Evolutionary conservation across 1,140 invertebrate genomes (phyloP).

Genomic region (Aphelenchoides avenae): DNA sequence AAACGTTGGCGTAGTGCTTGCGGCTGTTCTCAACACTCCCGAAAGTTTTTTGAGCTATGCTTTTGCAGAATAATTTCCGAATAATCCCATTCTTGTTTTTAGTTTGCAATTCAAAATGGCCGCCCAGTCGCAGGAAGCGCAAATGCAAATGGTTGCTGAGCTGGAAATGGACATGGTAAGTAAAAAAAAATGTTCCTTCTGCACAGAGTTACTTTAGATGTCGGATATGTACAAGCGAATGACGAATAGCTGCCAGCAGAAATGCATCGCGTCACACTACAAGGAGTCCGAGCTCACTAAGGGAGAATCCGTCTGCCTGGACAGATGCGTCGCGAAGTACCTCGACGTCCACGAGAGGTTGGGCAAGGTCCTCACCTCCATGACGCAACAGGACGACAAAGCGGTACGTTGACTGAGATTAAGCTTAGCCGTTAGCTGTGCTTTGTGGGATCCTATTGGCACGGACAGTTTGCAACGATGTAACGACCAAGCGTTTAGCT

Average conservation of each 20-base stretch:
- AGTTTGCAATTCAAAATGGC: neutral
- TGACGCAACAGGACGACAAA: constrained; percentile 49
- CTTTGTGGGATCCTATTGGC: too few species aligned
- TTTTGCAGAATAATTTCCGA: too few species aligned
- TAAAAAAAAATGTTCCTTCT: neutral
- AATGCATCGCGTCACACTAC: constrained; percentile 40
- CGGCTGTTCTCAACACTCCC: too few species aligned
- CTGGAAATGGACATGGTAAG: constrained; percentile 28
- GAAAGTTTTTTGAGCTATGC: too few species aligned
- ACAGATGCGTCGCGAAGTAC: constrained; percentile 47
- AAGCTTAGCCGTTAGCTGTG: too few species aligned
- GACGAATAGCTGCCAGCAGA: constrained; percentile 41
- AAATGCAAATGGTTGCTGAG: constrained; percentile 26
- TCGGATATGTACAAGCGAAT: constrained; percentile 38
- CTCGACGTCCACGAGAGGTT: constrained; percentile 43
- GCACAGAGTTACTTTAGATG: too few species aligned
- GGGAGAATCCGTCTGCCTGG: constrained; percentile 41
- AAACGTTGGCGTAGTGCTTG: too few species aligned
- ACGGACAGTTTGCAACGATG: too few species aligned
- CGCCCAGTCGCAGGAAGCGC: constrained; percentile 10
- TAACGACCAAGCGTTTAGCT: too few species aligned
- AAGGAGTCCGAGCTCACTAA: constrained; percentile 39
- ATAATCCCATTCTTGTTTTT: too few species aligned
- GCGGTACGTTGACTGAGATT: too few species aligned
- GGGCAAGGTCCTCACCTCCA: constrained; percentile 45